Evolutionary conservation across 1,140 invertebrate genomes (phyloP).

Genomic region (Brachionus calyciflorus): DNA sequence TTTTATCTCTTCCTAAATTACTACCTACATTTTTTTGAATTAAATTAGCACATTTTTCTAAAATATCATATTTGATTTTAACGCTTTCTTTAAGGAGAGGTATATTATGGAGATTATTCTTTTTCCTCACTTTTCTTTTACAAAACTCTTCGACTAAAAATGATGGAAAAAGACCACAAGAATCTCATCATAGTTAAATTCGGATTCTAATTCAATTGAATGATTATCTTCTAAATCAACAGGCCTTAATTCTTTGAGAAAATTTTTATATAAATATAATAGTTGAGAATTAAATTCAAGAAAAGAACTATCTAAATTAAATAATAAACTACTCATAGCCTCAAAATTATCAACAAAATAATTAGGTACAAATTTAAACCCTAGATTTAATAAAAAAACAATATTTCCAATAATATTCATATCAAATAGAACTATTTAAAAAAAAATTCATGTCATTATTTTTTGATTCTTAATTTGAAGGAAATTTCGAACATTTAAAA

Average conservation of each 20-base stretch:
- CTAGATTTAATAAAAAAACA: too few relatives aligned
- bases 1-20: neutral
- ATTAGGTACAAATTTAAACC: too few relatives aligned
- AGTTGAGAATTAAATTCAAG: neutral
- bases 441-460: too few relatives aligned
- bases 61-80: neutral
- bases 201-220: neutral
- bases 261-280: neutral
- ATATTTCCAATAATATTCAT: too few relatives aligned
- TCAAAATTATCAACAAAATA: too few relatives aligned
- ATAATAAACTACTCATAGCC: too few relatives aligned
- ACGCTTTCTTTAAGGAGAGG: neutral
- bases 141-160: conserved; percentile 1
- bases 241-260: neutral
- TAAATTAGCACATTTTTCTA: neutral
- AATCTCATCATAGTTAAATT: neutral
- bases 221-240: too few relatives aligned
- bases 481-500: too few relatives aligned
- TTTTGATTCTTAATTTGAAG: too few relatives aligned
- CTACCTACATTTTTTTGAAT: neutral
- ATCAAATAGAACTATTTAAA: too few relatives aligned
- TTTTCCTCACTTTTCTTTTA: neutral
- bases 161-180: too few relatives aligned
- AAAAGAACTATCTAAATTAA: neutral
- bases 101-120: neutral